phyloP scores from a whole-genome alignment of 2,797 vertebrate genomes.

The Lagocephalus sceleratus region DNA sequence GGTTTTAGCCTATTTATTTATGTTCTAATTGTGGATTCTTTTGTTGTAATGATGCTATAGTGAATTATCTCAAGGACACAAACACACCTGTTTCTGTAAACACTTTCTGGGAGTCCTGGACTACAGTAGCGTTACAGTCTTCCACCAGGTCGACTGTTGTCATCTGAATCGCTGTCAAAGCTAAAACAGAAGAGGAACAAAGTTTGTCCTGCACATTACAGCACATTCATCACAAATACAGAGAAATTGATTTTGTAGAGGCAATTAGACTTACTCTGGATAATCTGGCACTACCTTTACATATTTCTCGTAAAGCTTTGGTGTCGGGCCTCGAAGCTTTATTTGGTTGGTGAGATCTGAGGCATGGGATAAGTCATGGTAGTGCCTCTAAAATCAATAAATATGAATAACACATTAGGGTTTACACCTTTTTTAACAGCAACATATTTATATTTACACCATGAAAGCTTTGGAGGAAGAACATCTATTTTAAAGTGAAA shows the following conservation, averaged over 20 bases:
- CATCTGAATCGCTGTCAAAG: slow-evolving; percentile 53
- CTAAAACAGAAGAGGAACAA: slow-evolving; percentile 39
- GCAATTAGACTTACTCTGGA: slow-evolving; percentile 62
- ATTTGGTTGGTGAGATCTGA: slow-evolving; percentile 39
- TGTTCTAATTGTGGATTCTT: no score
- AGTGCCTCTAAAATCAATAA: slow-evolving; percentile 22
- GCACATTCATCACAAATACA: not conserved
- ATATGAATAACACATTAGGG: not conserved
- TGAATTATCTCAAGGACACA: no score
- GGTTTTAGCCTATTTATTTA: no score
- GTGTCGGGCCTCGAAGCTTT: slow-evolving; percentile 53
- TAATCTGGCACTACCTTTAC: slow-evolving; percentile 48
- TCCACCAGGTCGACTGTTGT: slow-evolving; percentile 53
- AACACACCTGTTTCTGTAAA: slow-evolving; percentile 74
- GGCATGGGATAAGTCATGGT: slow-evolving; percentile 15
- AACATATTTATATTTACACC: no score
- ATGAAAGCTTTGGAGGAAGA: no score
- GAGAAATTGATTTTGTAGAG: not conserved
- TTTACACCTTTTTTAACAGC: no score
- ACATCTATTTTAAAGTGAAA: no score
- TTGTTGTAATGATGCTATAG: no score
- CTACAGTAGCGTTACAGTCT: slow-evolving; percentile 35
- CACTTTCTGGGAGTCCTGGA: slow-evolving; percentile 53
- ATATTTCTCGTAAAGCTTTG: slow-evolving; percentile 63
- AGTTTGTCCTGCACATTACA: not conserved